Base-by-base conservation (phyloP, 30 jellyfish, hydroid and myxozoan genomes). In the Haliclystus octoradiatus region DNA sequence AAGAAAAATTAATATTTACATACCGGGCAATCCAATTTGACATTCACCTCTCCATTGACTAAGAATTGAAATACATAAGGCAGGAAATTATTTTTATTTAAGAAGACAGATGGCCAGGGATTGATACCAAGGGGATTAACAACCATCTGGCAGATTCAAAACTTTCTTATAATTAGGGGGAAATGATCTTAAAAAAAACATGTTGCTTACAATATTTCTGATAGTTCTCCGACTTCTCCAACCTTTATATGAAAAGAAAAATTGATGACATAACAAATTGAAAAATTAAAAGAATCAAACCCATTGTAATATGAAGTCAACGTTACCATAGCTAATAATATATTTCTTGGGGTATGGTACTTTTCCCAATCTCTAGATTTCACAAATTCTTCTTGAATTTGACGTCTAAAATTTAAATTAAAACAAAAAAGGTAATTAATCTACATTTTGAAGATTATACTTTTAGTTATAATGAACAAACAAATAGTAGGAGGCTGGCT, bases 281-380 rank as follows among this genome's bases (percentile, higher is more conserved):
- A 47, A 47, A n/a, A 47, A 47, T 47, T 9, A 9, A 47, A n/a
- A 9, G n/a, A 47, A n/a, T 47, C 13, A 13, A 47, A 47, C 13
- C 60, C n/a, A 23, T 62, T 9, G n/a, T n/a, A n/a, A 12, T 9
- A n/a, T 47, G 23, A 63, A 2, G 31, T 2, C 52, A 63, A 31
- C 66, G 82, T 31, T 25, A 85, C 96, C 82, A 85, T 26, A 1
- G 96, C 96, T 34, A 85, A 52, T 27, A 85, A 82, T 31, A 85
- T 15, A 46, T 85, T 85, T 27, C 96, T 63, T 5, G 96, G 96
- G 1, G 94, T 28, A 64, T 85, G 96, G 63, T 70, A 85, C 72
- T 85, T 83, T 63, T 78, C 84, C 96, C 96, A 85, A 63, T 85
- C 79, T 66, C 96, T 72, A 26, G 78, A 92, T 65, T 50, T 66